Evolutionary conservation across 2,797 vertebrate species (phyloP), one percentile per base, ranked within the genome.

Genomic region (Sebastes oblongus): DNA sequence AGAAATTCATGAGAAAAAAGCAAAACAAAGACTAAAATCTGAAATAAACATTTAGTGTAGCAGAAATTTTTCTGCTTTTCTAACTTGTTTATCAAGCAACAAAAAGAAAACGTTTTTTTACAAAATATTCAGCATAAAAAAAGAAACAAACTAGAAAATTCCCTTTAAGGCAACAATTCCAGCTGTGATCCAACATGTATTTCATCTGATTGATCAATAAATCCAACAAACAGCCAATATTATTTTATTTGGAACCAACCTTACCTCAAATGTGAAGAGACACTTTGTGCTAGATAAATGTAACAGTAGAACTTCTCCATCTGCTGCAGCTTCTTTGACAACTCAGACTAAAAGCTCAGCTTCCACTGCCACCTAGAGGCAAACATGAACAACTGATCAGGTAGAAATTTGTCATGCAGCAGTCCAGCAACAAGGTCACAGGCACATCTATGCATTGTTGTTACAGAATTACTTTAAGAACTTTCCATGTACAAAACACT

Each of bases 341-440:
- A 36, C n/a, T 27, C 16, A 25, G 8, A n/a, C 39, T 50, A 1
- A 55, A 34, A 25, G 7, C 42, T 75, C 5, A 61, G 55, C 62
- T 52, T 77, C 65, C 10, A 6, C 78, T 73, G 84, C 83, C 88
- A 58, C 64, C 88, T 80, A 62, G 25, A 52, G 90, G 55, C 42
- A 62, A 64, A 68, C 24, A 4, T 22, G 8, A 65, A 6, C 1
- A 77, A 66, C 75, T 85, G 5, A 20, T 75, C 3, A 66, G 55
- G 25, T 61, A 46, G 46, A 77, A 0, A 0, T 18, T 61, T 54
- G 29, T 72, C 65, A 75, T 46, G 62, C 79, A 67, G 67, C 72
- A 29, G 20, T 56, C 46, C 36, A 66, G 27, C 67, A 72, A 42
- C 79, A 83, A 85, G 66, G 67, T 81, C 80, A 77, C 27, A 42